phyloP scores from a whole-genome alignment of 2,888 invertebrate genomes.

The Aleiodes leptofemur region DNA sequence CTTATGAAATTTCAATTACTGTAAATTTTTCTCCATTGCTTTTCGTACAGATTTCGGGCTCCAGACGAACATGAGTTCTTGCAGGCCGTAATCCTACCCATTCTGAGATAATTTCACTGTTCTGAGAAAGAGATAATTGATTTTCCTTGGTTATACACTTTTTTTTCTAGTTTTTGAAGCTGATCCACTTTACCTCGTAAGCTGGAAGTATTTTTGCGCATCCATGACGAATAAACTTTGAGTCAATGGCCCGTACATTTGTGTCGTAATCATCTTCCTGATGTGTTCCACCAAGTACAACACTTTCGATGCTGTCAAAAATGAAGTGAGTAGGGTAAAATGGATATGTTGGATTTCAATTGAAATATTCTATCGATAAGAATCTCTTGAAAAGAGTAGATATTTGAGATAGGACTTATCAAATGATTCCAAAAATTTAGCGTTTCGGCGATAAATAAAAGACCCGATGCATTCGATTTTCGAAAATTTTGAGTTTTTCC shows the following conservation, averaged over 20 bases:
- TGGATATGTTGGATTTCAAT: background rate
- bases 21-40: constrained; percentile 55
- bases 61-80: constrained; percentile 80
- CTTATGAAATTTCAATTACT: constrained; percentile 54
- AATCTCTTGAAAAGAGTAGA: too few species aligned
- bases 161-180: constrained; percentile 25
- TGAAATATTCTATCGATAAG: background rate
- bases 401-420: too few species aligned
- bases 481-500: constrained; percentile 9
- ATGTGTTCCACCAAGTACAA: constrained; percentile 87
- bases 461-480: background rate
- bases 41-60: constrained; percentile 76
- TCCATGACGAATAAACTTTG: constrained; percentile 80
- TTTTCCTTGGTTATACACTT: constrained; percentile 20
- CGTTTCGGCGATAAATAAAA: too few species aligned
- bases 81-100: constrained; percentile 88
- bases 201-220: constrained; percentile 80
- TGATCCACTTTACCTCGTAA: constrained; percentile 76
- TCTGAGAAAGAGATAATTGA: constrained; percentile 66
- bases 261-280: constrained; percentile 81
- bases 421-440: too few species aligned
- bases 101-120: constrained; percentile 77
- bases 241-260: constrained; percentile 77
- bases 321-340: constrained; percentile 13
- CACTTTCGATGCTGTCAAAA: constrained; percentile 77